phyloP scores from a whole-genome alignment of 2,888 invertebrate species.

The Agonopterix arenella region DNA sequence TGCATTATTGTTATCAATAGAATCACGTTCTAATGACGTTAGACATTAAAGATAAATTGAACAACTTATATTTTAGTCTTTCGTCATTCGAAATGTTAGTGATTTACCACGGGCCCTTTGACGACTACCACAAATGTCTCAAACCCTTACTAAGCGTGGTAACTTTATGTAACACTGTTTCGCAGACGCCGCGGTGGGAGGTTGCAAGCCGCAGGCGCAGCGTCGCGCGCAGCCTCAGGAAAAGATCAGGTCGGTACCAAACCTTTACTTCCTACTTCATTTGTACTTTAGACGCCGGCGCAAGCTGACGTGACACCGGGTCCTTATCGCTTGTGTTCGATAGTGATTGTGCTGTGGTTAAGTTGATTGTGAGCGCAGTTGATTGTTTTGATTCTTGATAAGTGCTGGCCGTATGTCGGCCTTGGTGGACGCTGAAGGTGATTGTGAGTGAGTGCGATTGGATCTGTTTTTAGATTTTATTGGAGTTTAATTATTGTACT shows the following conservation, averaged over 20 bases:
- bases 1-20: too few species aligned
- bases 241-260: conserved; percentile 59
- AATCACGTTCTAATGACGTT: too few species aligned
- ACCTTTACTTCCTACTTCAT: conserved; percentile 49
- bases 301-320: conserved; percentile 33
- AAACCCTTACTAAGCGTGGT: conserved; percentile 8
- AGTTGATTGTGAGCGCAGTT: conserved; percentile 3
- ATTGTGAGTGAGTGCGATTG: conserved; percentile 20
- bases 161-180: conserved; percentile 58
- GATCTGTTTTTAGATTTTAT: too few species aligned
- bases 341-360: conserved; percentile 9
- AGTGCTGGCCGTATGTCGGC: conserved; percentile 18
- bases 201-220: conserved; percentile 52
- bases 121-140: background rate
- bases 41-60: too few species aligned
- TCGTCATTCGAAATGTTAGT: too few species aligned
- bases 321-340: conserved; percentile 12
- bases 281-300: conserved; percentile 37
- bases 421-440: conserved; percentile 18
- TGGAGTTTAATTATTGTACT: too few species aligned
- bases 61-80: too few species aligned
- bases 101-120: too few species aligned
- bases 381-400: conserved; percentile 8
- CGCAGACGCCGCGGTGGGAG: conserved; percentile 61
- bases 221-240: conserved; percentile 53